Percentiles rank a stretch among this genome's conserved stretches.
These are phyloP conservation scores for Drosophila pallidifrons DNA, from an alignment of 1,140 invertebrate genomes.

Conservation along the genomic window DNA sequence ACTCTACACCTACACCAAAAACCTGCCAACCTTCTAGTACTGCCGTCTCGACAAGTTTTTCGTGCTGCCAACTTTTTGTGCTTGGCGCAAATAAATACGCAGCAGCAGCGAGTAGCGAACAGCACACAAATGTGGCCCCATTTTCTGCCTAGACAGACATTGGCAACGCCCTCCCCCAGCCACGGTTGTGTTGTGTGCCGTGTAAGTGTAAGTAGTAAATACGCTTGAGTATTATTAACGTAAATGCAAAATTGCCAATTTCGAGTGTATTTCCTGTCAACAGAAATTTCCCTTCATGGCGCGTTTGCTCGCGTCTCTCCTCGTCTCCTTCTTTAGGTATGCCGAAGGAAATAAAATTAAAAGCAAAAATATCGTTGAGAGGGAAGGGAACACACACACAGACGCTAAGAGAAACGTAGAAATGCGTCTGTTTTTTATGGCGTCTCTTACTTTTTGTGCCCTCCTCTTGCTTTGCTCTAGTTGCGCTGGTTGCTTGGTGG, in stretches of 20 bases:
- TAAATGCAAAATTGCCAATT: slow-evolving; percentile 85
- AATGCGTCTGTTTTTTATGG: slow-evolving; percentile 42
- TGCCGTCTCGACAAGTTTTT: slow-evolving; percentile 3
- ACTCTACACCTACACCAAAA: not conserved
- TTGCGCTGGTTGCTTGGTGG: slow-evolving; percentile 46
- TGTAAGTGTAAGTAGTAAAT: slow-evolving; percentile 78
- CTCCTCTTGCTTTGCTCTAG: slow-evolving; percentile 14
- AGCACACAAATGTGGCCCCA: slow-evolving; percentile 53
- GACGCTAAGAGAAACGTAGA: slow-evolving; percentile 27
- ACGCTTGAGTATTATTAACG: slow-evolving; percentile 85
- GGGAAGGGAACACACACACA: not conserved
- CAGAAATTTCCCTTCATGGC: slow-evolving; percentile 73
- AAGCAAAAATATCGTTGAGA: slow-evolving; percentile 46
- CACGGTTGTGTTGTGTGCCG: not conserved
- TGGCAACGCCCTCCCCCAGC: slow-evolving; percentile 12
- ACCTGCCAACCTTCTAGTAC: not conserved
- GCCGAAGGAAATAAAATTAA: slow-evolving; percentile 47
- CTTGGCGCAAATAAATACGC: slow-evolving; percentile 57
- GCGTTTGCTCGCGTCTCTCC: not conserved
- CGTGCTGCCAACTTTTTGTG: slow-evolving; percentile 19
- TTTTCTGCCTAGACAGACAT: slow-evolving; percentile 66
- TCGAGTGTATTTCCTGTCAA: slow-evolving; percentile 85
- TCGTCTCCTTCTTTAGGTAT: not conserved
- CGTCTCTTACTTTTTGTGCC: slow-evolving; percentile 29
- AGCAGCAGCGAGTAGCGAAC: not conserved